phyloP scores from a whole-genome alignment of 2,797 vertebrate species.

The Pantherophis vulpinus region DNA sequence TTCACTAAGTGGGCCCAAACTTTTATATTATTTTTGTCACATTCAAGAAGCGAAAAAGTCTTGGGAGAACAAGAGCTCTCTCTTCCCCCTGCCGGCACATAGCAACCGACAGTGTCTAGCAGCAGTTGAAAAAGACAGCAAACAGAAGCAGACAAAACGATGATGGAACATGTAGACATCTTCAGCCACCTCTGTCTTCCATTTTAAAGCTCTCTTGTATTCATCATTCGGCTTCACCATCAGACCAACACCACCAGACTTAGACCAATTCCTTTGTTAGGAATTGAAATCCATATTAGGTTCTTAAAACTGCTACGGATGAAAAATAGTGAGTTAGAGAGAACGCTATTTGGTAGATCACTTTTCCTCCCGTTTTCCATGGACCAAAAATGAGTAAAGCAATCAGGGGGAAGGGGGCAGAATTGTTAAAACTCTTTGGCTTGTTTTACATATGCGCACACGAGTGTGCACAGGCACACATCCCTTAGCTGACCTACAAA shows the following conservation, averaged over 20 bases:
- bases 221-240: background rate
- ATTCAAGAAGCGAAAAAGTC: background rate
- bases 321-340: background rate
- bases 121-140: background rate
- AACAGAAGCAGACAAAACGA: background rate
- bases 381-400: background rate
- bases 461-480: no score
- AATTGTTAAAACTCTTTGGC: background rate
- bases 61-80: background rate
- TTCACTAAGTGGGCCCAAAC: background rate
- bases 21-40: background rate
- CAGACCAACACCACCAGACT: background rate
- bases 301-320: background rate
- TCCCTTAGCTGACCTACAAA: background rate
- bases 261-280: background rate
- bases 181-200: background rate
- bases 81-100: background rate
- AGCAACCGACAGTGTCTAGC: background rate
- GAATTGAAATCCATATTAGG: background rate
- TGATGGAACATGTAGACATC: background rate
- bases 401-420: rapidly evolving
- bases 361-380: background rate
- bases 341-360: background rate
- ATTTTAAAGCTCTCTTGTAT: background rate
- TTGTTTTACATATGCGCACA: background rate